A percentile compares a stretch with the other conserved stretches of the same genome.
These are phyloP conservation scores for Tachycineta bicolor DNA, from an alignment of 2,113 vertebrate species.

Conservation along the genomic window DNA sequence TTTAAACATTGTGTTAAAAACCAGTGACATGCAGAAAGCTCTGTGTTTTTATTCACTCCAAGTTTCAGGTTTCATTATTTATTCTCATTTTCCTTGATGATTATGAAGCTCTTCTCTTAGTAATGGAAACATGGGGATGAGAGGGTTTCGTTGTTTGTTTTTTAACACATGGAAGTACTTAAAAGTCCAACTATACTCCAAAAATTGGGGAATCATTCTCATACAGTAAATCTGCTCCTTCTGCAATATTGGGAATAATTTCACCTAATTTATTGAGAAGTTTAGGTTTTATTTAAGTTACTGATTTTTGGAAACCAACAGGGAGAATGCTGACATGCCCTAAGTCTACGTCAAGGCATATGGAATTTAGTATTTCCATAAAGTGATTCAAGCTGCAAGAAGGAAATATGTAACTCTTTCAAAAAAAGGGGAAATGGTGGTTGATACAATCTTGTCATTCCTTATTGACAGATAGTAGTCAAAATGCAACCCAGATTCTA, in stretches of 20 bases:
- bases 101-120: not conserved
- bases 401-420: not conserved
- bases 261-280: not conserved
- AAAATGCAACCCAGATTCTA: not conserved
- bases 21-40: not conserved
- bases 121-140: not conserved
- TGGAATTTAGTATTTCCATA: not conserved
- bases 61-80: not conserved
- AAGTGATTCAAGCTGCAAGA: not conserved
- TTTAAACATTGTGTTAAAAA: not conserved
- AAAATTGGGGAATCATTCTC: not conserved
- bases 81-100: not conserved
- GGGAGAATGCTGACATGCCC: not conserved
- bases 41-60: not conserved
- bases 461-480: not conserved
- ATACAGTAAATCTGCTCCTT: not conserved
- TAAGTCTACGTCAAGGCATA: not conserved
- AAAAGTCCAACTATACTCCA: not conserved
- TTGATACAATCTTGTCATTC: not conserved
- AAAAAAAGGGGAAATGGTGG: not conserved
- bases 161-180: not conserved
- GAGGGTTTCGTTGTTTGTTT: not conserved
- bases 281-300: not conserved
- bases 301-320: not conserved
- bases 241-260: not conserved